These are phyloP conservation scores for Sebastes glaucus DNA, from an alignment of 2,797 vertebrate genomes.

Conservation along the genomic window DNA sequence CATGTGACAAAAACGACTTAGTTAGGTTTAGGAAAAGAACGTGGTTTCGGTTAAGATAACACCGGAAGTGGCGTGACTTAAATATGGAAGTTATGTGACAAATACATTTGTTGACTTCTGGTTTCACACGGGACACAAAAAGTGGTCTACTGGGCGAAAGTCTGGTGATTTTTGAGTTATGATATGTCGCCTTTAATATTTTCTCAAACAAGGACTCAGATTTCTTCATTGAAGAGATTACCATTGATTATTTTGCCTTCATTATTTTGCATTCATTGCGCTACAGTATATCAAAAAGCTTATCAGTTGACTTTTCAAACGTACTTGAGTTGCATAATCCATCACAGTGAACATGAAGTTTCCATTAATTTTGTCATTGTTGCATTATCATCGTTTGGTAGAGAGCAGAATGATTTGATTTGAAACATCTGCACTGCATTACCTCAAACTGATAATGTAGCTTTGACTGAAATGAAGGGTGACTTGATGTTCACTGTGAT, in stretches of 20 bases:
- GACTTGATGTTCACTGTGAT: constrained; percentile 34
- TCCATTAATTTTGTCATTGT: constrained; percentile 41
- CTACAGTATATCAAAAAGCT: background rate
- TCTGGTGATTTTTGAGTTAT: background rate
- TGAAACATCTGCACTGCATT: constrained; percentile 57
- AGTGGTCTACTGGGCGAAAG: background rate
- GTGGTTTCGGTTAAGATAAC: no score
- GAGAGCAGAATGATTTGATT: constrained; percentile 54
- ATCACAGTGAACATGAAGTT: constrained; percentile 27
- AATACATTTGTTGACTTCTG: no score
- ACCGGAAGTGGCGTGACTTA: no score
- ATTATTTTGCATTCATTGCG: no score
- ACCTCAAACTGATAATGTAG: constrained; percentile 54
- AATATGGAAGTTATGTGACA: no score
- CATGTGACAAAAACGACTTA: no score
- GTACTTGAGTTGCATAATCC: constrained; percentile 6
- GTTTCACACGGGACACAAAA: no score
- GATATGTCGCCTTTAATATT: background rate
- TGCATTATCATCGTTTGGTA: constrained; percentile 43
- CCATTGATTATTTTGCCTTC: background rate
- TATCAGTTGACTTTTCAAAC: background rate
- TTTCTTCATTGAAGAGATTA: background rate
- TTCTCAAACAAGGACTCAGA: background rate
- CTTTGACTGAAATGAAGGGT: constrained; percentile 30
- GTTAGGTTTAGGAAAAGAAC: no score